Evolutionary conservation across 2,797 vertebrate species (phyloP).

Genomic region (Sciaenops ocellatus): DNA sequence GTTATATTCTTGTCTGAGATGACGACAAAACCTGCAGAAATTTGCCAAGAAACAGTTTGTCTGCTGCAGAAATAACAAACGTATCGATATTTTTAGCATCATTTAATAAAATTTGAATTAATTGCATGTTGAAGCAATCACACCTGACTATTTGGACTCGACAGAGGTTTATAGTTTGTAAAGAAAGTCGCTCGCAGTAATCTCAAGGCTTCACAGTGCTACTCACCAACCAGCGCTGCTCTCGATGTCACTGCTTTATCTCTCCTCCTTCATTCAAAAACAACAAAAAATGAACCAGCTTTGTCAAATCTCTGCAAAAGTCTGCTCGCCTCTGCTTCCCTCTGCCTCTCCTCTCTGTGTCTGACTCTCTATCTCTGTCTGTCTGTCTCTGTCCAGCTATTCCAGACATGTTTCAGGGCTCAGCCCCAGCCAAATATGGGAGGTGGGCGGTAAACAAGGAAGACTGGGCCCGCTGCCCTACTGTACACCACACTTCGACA

Average conservation of each 20-base stretch:
- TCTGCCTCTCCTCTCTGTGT: conserved; percentile 22
- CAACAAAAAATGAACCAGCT: not conserved
- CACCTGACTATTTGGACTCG: not conserved
- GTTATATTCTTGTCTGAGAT: not conserved
- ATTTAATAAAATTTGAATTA: not conserved
- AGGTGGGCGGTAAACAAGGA: conserved; percentile 82
- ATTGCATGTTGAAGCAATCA: not conserved
- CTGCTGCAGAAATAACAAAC: not conserved
- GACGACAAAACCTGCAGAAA: not conserved
- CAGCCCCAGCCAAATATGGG: conserved; percentile 90
- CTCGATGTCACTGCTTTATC: conserved; percentile 25
- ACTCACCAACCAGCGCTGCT: conserved; percentile 67
- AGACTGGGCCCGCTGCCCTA: conserved; percentile 57
- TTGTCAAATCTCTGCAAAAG: not conserved
- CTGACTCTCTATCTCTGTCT: conserved; percentile 50
- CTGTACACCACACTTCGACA: conserved; percentile 43
- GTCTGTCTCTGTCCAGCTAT: conserved; percentile 79
- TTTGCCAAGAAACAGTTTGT: not conserved
- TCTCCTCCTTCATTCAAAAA: conserved; percentile 19
- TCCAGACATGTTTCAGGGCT: conserved; percentile 85
- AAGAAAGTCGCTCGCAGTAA: conserved; percentile 1
- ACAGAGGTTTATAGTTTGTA: not conserved
- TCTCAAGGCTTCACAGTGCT: no score
- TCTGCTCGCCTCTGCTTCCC: conserved; percentile 7
- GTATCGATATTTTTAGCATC: no score